Conservation (phyloP, 2,888 invertebrate species). For the Mystacides longicornis region DNA sequence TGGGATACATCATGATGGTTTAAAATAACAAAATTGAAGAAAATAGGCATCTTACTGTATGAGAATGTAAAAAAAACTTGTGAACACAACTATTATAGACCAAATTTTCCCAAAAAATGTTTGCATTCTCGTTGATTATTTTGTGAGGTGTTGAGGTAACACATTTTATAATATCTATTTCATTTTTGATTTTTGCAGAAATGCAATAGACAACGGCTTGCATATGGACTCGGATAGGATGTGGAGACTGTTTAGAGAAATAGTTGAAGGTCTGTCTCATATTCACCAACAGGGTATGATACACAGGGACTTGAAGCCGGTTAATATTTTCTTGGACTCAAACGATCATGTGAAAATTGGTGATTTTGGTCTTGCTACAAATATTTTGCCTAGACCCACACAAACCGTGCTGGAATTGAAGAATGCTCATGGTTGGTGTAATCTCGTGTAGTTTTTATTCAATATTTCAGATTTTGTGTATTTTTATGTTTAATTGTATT, state of each 20-base stretch:
- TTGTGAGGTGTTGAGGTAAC: no score
- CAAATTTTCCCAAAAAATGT: no score
- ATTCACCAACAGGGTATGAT: slow-evolving; percentile 91
- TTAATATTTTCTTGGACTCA: slow-evolving; percentile 91
- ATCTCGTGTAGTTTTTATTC: no score
- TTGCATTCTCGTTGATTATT: neutral
- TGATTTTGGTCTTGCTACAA: slow-evolving; percentile 94
- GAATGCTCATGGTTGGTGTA: slow-evolving; percentile 18
- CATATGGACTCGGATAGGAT: slow-evolving; percentile 70
- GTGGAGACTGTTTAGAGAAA: slow-evolving; percentile 92
- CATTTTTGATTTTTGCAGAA: slow-evolving; percentile 36
- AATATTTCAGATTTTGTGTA: no score
- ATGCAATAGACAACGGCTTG: slow-evolving; percentile 79
- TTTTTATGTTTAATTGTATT: neutral
- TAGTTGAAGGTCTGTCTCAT: slow-evolving; percentile 81
- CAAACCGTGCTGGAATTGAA: slow-evolving; percentile 30
- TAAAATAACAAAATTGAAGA: no score
- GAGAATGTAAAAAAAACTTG: no score
- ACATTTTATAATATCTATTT: neutral
- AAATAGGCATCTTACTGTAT: no score
- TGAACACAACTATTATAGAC: no score
- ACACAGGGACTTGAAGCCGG: slow-evolving; percentile 78
- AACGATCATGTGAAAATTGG: slow-evolving; percentile 96
- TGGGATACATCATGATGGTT: no score
- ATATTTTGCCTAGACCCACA: slow-evolving; percentile 33